phyloP scores from a whole-genome alignment of 2,797 vertebrate genomes.

The Lutjanus campechanus region DNA sequence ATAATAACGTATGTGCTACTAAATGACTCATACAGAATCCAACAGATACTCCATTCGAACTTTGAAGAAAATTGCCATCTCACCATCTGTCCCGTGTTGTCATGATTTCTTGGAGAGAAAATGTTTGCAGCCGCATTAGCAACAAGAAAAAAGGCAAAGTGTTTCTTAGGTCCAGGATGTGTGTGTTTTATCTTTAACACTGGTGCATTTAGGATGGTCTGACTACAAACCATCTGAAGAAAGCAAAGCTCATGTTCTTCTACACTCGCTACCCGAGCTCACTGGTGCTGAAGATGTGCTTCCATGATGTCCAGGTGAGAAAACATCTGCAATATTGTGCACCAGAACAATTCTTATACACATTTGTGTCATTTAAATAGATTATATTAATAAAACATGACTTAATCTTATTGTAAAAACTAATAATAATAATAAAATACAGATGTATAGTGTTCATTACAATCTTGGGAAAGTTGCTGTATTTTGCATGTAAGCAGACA shows the following conservation, averaged over 20 bases:
- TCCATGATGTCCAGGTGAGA: slow-evolving; percentile 91
- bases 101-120: slow-evolving; percentile 33
- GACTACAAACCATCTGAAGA: slow-evolving; percentile 91
- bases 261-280: slow-evolving; percentile 94
- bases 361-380: background rate
- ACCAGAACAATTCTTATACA: background rate
- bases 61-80: slow-evolving; percentile 30
- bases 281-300: slow-evolving; percentile 89
- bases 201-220: slow-evolving; percentile 86
- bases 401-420: background rate
- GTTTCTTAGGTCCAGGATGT: background rate
- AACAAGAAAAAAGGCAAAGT: background rate
- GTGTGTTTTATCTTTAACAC: slow-evolving; percentile 80
- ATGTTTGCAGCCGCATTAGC: background rate
- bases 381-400: background rate
- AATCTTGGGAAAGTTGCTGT: background rate
- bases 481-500: background rate
- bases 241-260: slow-evolving; percentile 96
- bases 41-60: slow-evolving; percentile 15
- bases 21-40: slow-evolving; percentile 10
- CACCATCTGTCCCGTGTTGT: background rate
- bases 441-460: background rate
- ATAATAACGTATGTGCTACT: background rate
- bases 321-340: background rate
- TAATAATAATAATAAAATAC: background rate